phyloP scores from a whole-genome alignment of 1,140 invertebrate genomes.

The Drosophila neocordata region DNA sequence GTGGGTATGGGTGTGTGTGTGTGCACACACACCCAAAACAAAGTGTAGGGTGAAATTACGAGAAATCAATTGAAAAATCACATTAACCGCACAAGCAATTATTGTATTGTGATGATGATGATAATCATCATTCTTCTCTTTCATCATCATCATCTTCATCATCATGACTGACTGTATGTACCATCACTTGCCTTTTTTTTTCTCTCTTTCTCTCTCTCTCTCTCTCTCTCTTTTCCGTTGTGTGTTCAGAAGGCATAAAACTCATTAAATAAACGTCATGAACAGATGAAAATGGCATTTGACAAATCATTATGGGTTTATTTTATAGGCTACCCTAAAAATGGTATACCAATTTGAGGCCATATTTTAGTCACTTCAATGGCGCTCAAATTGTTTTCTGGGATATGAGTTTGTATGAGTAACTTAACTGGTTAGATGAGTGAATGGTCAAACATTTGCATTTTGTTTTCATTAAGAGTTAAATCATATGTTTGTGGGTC shows the following conservation, averaged over 20 bases:
- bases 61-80: constrained; percentile 66
- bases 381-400: not conserved
- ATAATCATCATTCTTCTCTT: constrained; percentile 19
- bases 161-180: too few relatives aligned
- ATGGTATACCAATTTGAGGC: constrained; percentile 51
- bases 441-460: not conserved
- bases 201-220: not conserved
- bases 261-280: constrained; percentile 61
- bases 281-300: constrained; percentile 60
- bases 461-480: constrained; percentile 1
- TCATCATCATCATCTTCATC: constrained; percentile 1
- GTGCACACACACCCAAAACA: not conserved
- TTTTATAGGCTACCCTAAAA: constrained; percentile 48
- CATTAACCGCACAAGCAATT: constrained; percentile 61
- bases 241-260: constrained; percentile 41
- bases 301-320: constrained; percentile 58
- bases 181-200: constrained; percentile 4
- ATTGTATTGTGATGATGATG: constrained; percentile 48
- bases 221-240: too few relatives aligned
- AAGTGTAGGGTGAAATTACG: constrained; percentile 14
- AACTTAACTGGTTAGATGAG: not conserved
- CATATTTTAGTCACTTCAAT: constrained; percentile 1
- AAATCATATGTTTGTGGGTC: not conserved
- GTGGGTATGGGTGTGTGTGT: too few relatives aligned
- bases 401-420: not conserved